Percentiles rank a stretch among this genome's conserved stretches.
Evolutionary conservation across 2,888 invertebrate genomes (phyloP).

Genomic region (Parnassius smintheus): DNA sequence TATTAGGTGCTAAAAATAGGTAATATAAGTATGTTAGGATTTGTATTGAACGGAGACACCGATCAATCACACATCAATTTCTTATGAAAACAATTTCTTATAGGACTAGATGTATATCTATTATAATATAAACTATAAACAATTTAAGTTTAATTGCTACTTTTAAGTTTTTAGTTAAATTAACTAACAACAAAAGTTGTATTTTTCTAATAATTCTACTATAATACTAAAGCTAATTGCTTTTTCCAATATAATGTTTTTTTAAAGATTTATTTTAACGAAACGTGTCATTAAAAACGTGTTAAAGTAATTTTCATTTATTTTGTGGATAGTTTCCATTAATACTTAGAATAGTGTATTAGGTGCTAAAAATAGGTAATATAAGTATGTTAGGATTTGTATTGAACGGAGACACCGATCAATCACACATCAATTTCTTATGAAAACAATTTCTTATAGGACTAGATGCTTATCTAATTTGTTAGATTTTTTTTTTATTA

Average conservation of each 20-base stretch:
- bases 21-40: not conserved
- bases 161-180: no score
- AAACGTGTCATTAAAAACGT: no score
- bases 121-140: no score
- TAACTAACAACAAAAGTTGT: no score
- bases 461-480: no score
- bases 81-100: not conserved
- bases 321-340: not conserved
- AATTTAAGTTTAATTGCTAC: no score
- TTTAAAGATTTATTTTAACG: no score
- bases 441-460: not conserved
- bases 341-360: not conserved
- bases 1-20: conserved; percentile 1
- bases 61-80: not conserved
- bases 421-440: not conserved
- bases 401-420: not conserved
- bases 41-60: not conserved
- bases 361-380: conserved; percentile 1
- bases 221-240: no score
- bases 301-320: no score
- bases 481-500: no score
- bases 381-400: not conserved
- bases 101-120: not conserved
- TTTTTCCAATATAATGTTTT: no score
- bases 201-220: no score